Conservation (phyloP, 2,888 invertebrate species). For the Clivina fossor region DNA sequence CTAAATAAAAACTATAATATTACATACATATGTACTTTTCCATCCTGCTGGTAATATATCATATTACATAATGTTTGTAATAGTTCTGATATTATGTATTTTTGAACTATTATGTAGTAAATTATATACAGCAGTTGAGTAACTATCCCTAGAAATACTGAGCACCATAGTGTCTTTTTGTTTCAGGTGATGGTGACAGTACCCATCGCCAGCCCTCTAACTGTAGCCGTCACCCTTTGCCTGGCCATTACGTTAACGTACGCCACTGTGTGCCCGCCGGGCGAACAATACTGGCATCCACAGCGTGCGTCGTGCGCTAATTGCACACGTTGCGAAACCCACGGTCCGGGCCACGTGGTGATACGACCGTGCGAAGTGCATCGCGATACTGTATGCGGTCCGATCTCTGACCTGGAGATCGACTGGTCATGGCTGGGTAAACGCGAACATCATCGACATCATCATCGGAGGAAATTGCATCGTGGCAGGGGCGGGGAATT, state of each 20-base stretch:
- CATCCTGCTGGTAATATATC: no score
- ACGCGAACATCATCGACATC: constrained; percentile 47
- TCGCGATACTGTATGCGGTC: constrained; percentile 74
- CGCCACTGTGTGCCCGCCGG: constrained; percentile 50
- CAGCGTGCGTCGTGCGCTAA: constrained; percentile 65
- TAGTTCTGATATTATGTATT: no score
- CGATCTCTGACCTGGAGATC: constrained; percentile 65
- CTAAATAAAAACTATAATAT: no score
- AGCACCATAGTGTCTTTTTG: constrained; percentile 27
- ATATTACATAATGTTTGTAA: no score
- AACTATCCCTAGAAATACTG: no score
- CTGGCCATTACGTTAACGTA: neutral
- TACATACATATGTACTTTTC: no score
- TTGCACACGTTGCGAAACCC: constrained; percentile 67
- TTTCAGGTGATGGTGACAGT: constrained; percentile 51
- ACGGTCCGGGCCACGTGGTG: constrained; percentile 62
- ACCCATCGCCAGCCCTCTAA: constrained; percentile 43
- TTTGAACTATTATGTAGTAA: no score
- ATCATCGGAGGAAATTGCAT: constrained; percentile 10
- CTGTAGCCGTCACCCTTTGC: constrained; percentile 38
- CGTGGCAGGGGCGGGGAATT: neutral
- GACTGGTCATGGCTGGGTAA: constrained; percentile 61
- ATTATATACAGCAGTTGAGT: no score
- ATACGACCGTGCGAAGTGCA: constrained; percentile 73
- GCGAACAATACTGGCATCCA: constrained; percentile 71